A percentile compares a stretch with the other conserved stretches of the same genome.
These are phyloP conservation scores for Euwallacea similis DNA, from an alignment of 1,140 invertebrate species.

Conservation along the genomic window DNA sequence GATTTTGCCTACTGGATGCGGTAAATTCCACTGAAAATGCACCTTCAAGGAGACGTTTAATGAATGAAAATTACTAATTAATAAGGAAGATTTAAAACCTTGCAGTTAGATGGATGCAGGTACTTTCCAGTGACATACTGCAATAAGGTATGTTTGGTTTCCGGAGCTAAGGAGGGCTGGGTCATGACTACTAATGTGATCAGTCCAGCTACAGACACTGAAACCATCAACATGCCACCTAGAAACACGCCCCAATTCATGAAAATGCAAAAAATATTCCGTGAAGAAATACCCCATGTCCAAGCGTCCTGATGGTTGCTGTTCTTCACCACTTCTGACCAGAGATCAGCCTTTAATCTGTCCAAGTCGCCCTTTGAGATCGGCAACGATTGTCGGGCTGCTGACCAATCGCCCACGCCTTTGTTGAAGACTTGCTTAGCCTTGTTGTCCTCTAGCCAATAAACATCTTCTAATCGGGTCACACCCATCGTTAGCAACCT, in stretches of 20 bases:
- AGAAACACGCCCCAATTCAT: slow-evolving; percentile 36
- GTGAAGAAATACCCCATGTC: slow-evolving; percentile 70
- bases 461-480: slow-evolving; percentile 80
- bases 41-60: slow-evolving; percentile 53
- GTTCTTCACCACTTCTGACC: slow-evolving; percentile 83
- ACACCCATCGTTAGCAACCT: slow-evolving; percentile 79
- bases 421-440: slow-evolving; percentile 69
- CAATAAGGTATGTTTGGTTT: slow-evolving; percentile 83
- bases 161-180: slow-evolving; percentile 78
- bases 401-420: slow-evolving; percentile 75
- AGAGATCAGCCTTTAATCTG: slow-evolving; percentile 75
- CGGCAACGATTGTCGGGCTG: slow-evolving; percentile 74
- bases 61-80: no score
- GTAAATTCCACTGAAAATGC: slow-evolving; percentile 81
- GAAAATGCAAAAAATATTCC: not conserved
- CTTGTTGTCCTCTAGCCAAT: slow-evolving; percentile 81
- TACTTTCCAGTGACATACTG: slow-evolving; percentile 92
- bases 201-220: slow-evolving; percentile 80
- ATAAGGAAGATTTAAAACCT: slow-evolving; percentile 44
- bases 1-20: slow-evolving; percentile 82
- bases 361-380: slow-evolving; percentile 77
- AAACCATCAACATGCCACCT: slow-evolving; percentile 85
- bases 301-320: slow-evolving; percentile 85
- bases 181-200: slow-evolving; percentile 85
- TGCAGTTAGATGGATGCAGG: slow-evolving; percentile 82